Evolutionary conservation across 2,113 vertebrate species (phyloP), one percentile per base, ranked within the genome.

Genomic region (Melanocharis versteri): DNA sequence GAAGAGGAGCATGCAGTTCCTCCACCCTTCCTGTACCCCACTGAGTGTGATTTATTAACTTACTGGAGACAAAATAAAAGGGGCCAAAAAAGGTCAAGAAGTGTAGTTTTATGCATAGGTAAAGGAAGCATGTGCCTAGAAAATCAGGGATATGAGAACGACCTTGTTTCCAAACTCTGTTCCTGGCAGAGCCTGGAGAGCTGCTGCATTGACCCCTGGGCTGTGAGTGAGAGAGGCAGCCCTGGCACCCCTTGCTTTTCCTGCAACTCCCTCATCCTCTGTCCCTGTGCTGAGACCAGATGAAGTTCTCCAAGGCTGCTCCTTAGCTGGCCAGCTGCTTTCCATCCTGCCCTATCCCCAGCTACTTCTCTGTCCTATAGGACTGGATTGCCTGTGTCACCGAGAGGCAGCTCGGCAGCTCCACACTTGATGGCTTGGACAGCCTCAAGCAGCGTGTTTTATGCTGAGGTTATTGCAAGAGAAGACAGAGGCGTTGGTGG

Each of bases 331-430:
- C 15, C 35, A 35, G 42, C 13, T 28, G 18, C 19, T 61, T 82
- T 51, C 56, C 10, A 4, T 24, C 31, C 56, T 61, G 24, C 8
- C 12, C 35, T 14, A 6, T 21, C 3, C 45, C 15, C 81, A 37
- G 13, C 26, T 54, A 31, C 11, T 87, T 33, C 40, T 42, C 27
- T 51, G 0, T 18, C 27, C 21, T 56, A 3, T 15, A 16, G n/a
- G 18, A 26, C 50, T 9, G 18, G 27, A 11, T 31, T 51, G 28
- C 28, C 26, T 1, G 3, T 8, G 2, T 13, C 1, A 7, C 33
- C 1, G 7, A 20, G 21, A 51, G 31, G 27, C 69, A 26, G 35
- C 4, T 13, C 9, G 2, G 22, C 15, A 64, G 30, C 37, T 81
- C 31, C 5, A 13, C 10, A 26, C 71, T 27, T 79, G 56, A 10